Base-by-base conservation (phyloP, 2,797 vertebrate species). In the Nyctalus aviator region DNA sequence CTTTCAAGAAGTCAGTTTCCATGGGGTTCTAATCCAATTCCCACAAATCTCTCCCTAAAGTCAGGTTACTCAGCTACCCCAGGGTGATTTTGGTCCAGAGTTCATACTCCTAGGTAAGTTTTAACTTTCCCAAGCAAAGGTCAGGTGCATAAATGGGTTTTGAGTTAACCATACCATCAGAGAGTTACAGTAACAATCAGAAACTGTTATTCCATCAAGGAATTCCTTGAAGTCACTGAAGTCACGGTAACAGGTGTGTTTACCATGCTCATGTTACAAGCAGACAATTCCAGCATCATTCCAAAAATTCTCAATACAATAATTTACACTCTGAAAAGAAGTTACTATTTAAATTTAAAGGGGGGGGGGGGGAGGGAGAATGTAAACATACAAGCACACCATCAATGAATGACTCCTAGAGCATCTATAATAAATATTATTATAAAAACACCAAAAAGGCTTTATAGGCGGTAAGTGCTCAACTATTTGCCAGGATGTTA, bases 291-390 rank as follows among this genome's bases (percentile, higher is more conserved):
- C 48, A 84, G 53, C 14, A 93, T 18, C 18, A 53, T 6, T 69
- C 35, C 44, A n/a, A 73, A 78, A 84, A 9, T 83, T 79, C 62
- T 25, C 77, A 59, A 41, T 48, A 44, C 27, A 64, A 14, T 35
- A 53, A 88, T 84, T 81, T 91, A 88, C 17, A 50, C 46, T 44
- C 35, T 59, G 55, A 85, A 85, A 92, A 76, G 12, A 87, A 83
- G 72, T 62, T 81, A 77, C 44, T 62, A 78, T 79, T 86, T 37
- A 62, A 82, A 83, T 72, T 59, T 82, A 30, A 41, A 87, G 8
- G n/a, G 59, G 6, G 44, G 13, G n/a, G 23, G 21, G 10, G 30
- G 8, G 25, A 64, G 18, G 7, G 50, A 2, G 50, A 3, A 23
- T 17, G 37, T 14, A 93, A 90, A 44, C 20, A 90, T 20, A 14